These are phyloP conservation scores for Eulimnadia texana DNA, from an alignment of 1,140 invertebrate genomes.

Conservation along the genomic window DNA sequence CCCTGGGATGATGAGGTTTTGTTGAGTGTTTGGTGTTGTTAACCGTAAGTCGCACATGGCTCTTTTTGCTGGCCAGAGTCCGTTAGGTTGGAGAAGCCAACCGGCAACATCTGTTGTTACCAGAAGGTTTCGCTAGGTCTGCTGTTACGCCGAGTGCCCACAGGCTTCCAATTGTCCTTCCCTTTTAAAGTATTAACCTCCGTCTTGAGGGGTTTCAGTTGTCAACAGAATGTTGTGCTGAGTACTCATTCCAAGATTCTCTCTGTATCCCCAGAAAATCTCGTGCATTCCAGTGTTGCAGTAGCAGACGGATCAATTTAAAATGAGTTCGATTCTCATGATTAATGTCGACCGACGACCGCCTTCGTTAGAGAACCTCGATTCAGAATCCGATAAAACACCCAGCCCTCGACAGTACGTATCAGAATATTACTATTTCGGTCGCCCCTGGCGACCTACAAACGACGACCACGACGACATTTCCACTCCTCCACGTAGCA, in stretches of 20 bases:
- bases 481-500: conserved; percentile 5
- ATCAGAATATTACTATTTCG: not conserved
- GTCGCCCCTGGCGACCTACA: conserved; percentile 22
- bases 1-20: too few species aligned
- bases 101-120: not conserved
- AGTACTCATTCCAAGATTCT: too few species aligned
- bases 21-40: conserved; percentile 30
- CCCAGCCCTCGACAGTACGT: conserved; percentile 26
- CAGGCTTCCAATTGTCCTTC: not conserved
- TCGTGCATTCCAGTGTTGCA: too few species aligned
- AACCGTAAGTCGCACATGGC: conserved; percentile 32
- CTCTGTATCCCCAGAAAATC: too few species aligned
- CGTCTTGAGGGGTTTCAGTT: not conserved
- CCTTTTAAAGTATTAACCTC: not conserved
- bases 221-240: conserved; percentile 33
- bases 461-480: conserved; percentile 16
- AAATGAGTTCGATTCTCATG: conserved; percentile 30
- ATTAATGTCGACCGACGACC: conserved; percentile 37
- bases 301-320: too few species aligned
- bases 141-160: not conserved
- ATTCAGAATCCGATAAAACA: conserved; percentile 50
- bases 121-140: not conserved
- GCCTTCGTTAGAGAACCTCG: conserved; percentile 52
- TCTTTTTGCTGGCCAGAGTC: conserved; percentile 34
- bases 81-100: not conserved